Conservation (phyloP, 2,797 vertebrate species). For the Coregonus ussuriensis region DNA sequence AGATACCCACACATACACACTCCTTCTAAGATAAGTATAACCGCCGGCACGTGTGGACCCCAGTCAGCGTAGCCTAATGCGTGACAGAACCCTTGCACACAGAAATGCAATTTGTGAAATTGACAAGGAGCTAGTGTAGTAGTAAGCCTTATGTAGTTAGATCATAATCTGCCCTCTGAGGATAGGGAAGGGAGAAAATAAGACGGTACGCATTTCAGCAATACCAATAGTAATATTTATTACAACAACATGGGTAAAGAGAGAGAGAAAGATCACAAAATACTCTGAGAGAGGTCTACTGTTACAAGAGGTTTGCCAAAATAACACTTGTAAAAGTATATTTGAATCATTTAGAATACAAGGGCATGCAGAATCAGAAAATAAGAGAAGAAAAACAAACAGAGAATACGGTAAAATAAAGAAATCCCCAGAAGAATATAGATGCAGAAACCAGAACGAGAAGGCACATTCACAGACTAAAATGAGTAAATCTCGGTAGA, state of each 20-base stretch:
- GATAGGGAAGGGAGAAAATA: constrained; percentile 79
- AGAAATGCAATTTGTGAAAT: constrained; percentile 83
- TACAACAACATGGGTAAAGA: constrained; percentile 93
- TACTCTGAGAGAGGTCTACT: constrained; percentile 82
- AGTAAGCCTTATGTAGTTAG: constrained; percentile 43
- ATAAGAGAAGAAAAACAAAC: constrained; percentile 72
- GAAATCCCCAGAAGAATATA: constrained; percentile 63
- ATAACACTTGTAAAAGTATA: constrained; percentile 79
- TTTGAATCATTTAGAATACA: constrained; percentile 80
- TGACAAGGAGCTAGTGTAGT: constrained; percentile 74
- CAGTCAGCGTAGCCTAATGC: too few species aligned
- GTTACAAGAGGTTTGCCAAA: constrained; percentile 88
- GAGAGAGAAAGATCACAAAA: constrained; percentile 90
- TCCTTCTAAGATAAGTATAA: neutral
- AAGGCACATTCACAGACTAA: constrained; percentile 96
- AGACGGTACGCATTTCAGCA: constrained; percentile 93
- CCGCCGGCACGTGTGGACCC: too few species aligned
- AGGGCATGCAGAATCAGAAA: constrained; percentile 90
- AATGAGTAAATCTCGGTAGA: constrained; percentile 81
- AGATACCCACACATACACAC: neutral
- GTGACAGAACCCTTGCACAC: constrained; percentile 32
- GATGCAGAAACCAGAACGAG: constrained; percentile 85
- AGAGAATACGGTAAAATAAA: constrained; percentile 66
- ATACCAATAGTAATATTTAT: constrained; percentile 99
- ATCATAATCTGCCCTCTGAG: constrained; percentile 40